Evolutionary conservation across 2,113 vertebrate species (phyloP), one percentile per base, ranked within the genome.

Genomic region (Sterna hirundo): DNA sequence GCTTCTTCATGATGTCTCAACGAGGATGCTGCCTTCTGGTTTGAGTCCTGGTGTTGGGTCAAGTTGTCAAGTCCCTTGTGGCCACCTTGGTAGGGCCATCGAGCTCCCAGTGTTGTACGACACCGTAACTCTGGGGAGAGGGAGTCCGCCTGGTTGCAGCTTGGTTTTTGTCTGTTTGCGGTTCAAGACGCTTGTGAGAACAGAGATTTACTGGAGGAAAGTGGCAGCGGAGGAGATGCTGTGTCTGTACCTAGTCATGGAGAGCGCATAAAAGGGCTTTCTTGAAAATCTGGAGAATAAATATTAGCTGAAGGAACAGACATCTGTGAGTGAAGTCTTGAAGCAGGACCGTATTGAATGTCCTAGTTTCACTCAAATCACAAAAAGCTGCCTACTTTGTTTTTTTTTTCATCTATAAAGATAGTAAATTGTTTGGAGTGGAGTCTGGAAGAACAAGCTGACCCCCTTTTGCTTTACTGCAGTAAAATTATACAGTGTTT

Each of bases 401-500:
- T 54, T 54, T 23, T 79, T 86, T 74, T 36, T 34, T 65, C 40
- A 27, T 40, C 76, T 84, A 10, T 66, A n/a, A 86, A 90, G 79
- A 44, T 3, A 34, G 74, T 71, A 54, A 69, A 62, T 90, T 72
- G 86, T 94, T 93, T 93, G 92, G 83, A 91, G 88, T 32, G 61
- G 89, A 91, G 55, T 44, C 80, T 92, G 84, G 85, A 83, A 72
- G 91, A 88, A 94, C 91, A 94, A 36, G 72, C 80, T 77, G 82
- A 85, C 82, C 89, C 83, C 92, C 65, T 96, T 95, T 89, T 83
- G 62, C 89, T 82, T 91, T 68, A 25, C 84, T 82, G 93, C 90
- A 6, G 19, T 57, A 42, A 61, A 93, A 90, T 57, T 49, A 47
- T 15, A 9, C 38, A 5, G 34, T 15, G 23, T 55, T 72, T 87